Percentiles rank a stretch among this genome's conserved stretches.
Evolutionary conservation across 2,113 vertebrate species (phyloP).

Genomic region (Falcunculus frontatus): DNA sequence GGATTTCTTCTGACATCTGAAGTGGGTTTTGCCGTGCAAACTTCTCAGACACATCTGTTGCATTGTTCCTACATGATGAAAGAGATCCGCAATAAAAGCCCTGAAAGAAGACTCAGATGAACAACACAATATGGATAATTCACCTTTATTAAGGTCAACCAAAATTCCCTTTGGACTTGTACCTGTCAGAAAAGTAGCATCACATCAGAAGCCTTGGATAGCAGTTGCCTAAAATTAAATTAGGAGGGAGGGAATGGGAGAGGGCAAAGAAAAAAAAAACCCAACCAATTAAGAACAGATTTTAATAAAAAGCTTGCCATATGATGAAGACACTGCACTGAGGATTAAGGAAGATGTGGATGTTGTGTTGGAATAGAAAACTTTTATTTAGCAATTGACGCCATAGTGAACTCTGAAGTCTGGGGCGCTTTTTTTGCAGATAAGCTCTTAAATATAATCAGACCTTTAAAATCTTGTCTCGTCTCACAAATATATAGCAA

Average conservation of each 20-base stretch:
- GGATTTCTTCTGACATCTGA: background rate
- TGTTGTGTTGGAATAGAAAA: background rate
- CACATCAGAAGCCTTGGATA: background rate
- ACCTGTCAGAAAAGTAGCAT: background rate
- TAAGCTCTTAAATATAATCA: background rate
- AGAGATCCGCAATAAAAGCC: background rate
- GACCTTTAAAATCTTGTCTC: background rate
- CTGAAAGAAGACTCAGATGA: background rate
- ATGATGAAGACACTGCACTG: background rate
- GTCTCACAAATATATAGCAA: background rate
- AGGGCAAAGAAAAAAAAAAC: background rate
- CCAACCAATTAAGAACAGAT: background rate
- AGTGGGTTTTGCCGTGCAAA: background rate
- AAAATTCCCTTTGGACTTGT: background rate
- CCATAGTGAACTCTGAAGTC: background rate
- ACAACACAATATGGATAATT: background rate
- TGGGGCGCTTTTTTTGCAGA: background rate
- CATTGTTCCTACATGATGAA: background rate
- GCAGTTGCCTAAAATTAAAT: background rate
- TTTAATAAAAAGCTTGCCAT: background rate
- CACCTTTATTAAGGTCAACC: background rate
- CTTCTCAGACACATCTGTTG: background rate
- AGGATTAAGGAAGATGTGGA: background rate
- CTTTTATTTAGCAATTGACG: background rate
- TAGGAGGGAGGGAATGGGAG: accelerated